Conservation (phyloP, 2,113 vertebrate genomes). For the Chaetodon trifascialis region DNA sequence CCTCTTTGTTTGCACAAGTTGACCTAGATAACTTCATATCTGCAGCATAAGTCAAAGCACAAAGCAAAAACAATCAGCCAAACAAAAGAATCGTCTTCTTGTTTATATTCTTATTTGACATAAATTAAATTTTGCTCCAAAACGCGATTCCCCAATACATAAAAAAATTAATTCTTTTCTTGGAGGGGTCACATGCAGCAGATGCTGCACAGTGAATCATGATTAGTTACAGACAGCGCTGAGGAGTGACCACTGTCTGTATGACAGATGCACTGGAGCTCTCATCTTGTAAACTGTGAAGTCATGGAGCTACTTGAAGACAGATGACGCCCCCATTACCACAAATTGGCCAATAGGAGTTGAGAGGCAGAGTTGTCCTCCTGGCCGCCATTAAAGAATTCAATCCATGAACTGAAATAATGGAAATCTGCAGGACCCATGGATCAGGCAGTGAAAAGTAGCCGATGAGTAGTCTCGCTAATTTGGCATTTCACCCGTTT, state of each 20-base stretch:
- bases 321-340: constrained; percentile 79
- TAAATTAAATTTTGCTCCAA: neutral
- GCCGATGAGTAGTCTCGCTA: constrained; percentile 68
- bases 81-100: neutral
- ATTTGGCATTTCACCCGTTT: constrained; percentile 58
- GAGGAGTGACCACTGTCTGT: constrained; percentile 61
- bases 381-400: constrained; percentile 99
- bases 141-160: too few species aligned
- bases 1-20: constrained; percentile 48
- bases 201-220: constrained; percentile 36
- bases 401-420: constrained; percentile 94
- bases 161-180: neutral
- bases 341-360: constrained; percentile 86
- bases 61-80: constrained; percentile 3
- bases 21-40: constrained; percentile 44
- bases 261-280: constrained; percentile 77
- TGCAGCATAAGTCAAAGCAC: constrained; percentile 14
- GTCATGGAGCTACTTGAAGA: constrained; percentile 82
- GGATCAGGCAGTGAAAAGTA: constrained; percentile 74
- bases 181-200: constrained; percentile 12
- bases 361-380: constrained; percentile 90
- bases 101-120: neutral
- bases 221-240: constrained; percentile 46
- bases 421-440: constrained; percentile 86
- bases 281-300: constrained; percentile 84